These are phyloP conservation scores for Chrysotoxum bicinctum DNA, from an alignment of 2,888 invertebrate genomes.

Conservation along the genomic window DNA sequence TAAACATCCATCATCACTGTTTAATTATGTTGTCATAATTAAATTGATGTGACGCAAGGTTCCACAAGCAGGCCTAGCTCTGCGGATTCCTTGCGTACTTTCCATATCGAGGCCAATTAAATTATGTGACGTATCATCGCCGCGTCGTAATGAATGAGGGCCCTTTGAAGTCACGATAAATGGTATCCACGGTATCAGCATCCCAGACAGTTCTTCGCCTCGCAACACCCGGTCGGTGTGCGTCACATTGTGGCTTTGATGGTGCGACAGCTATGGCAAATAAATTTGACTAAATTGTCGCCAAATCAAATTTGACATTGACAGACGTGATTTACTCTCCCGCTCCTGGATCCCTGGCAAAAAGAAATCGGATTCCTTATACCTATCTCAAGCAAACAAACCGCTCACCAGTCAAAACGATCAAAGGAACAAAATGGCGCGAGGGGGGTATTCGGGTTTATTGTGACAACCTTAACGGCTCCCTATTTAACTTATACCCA, in stretches of 20 bases:
- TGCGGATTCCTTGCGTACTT: conserved; percentile 14
- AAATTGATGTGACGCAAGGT: conserved; percentile 60
- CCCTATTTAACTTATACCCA: conserved; percentile 32
- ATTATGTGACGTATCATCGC: conserved; percentile 65
- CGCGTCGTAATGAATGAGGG: conserved; percentile 59
- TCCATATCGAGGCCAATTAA: conserved; percentile 61
- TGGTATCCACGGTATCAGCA: background rate
- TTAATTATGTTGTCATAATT: conserved; percentile 70
- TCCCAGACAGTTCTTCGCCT: background rate
- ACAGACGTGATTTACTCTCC: conserved; percentile 61
- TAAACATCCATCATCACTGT: conserved; percentile 63
- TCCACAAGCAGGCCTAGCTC: background rate
- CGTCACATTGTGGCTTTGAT: conserved; percentile 52
- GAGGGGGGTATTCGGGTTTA: background rate
- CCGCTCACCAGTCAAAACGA: conserved; percentile 30
- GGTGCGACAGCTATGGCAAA: conserved; percentile 63
- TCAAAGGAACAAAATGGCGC: conserved; percentile 47
- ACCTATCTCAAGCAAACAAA: background rate
- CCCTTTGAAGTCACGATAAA: conserved; percentile 53
- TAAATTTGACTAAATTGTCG: conserved; percentile 71
- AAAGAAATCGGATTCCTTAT: conserved; percentile 47
- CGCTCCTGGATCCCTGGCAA: background rate
- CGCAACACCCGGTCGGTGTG: background rate
- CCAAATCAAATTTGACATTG: conserved; percentile 71
- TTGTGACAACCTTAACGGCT: conserved; percentile 53